phyloP scores from a whole-genome alignment of 2,888 invertebrate species.

The Hofmannophila pseudospretella region DNA sequence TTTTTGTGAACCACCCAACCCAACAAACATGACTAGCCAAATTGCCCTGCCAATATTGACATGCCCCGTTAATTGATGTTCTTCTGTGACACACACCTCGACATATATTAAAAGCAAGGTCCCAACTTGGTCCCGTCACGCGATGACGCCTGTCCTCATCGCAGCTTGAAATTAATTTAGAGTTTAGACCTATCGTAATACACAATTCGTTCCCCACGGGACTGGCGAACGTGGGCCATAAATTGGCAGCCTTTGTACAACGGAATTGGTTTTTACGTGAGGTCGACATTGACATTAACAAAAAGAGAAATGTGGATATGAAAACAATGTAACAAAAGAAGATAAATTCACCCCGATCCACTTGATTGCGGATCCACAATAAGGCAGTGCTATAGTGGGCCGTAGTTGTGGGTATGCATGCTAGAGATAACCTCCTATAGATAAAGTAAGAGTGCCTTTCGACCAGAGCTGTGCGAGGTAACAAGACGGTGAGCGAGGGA shows the following conservation, averaged over 20 bases:
- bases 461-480: too few species aligned
- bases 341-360: constrained; percentile 4
- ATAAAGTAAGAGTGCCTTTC: too few species aligned
- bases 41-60: constrained; percentile 24
- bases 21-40: constrained; percentile 26
- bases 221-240: constrained; percentile 45
- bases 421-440: too few species aligned
- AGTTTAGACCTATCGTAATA: constrained; percentile 15
- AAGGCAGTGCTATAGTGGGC: background rate
- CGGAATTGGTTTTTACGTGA: constrained; percentile 59
- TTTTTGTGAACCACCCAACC: too few species aligned
- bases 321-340: constrained; percentile 17
- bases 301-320: constrained; percentile 27
- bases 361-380: constrained; percentile 1
- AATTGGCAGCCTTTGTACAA: constrained; percentile 57
- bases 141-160: constrained; percentile 1
- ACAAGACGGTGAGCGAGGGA: too few species aligned
- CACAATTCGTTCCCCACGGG: constrained; percentile 20
- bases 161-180: constrained; percentile 14
- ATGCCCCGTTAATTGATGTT: constrained; percentile 10
- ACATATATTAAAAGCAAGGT: background rate
- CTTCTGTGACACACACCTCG: background rate
- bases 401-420: too few species aligned
- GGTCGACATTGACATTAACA: constrained; percentile 34
- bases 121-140: background rate